These are phyloP conservation scores for Osmoderma eremita DNA, from an alignment of 2,888 invertebrate species.

Conservation along the genomic window DNA sequence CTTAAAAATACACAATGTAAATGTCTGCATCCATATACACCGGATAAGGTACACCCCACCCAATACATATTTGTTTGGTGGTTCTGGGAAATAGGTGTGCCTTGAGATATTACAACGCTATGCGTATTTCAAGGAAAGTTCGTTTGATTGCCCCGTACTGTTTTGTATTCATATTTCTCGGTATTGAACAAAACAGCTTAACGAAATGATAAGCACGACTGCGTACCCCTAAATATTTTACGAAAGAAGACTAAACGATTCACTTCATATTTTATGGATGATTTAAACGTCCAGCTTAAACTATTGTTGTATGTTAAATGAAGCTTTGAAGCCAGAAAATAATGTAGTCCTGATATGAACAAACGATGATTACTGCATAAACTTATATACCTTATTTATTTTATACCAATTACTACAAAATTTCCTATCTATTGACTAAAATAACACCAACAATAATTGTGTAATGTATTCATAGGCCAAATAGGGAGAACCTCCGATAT, in stretches of 20 bases:
- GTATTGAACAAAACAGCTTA: constrained; percentile 16
- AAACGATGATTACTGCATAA: too few species aligned
- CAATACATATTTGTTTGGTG: constrained; percentile 28
- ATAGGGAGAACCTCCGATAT: too few species aligned
- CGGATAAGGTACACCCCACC: constrained; percentile 35
- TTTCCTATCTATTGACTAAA: too few species aligned
- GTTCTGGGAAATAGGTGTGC: constrained; percentile 31
- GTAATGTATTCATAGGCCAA: too few species aligned
- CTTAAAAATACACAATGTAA: constrained; percentile 21
- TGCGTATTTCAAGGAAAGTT: constrained; percentile 23
- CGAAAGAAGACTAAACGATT: not conserved
- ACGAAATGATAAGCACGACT: constrained; percentile 23
- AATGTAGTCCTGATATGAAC: too few species aligned
- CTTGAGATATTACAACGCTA: constrained; percentile 25
- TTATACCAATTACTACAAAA: too few species aligned
- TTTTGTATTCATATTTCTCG: constrained; percentile 25
- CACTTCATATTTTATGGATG: too few species aligned
- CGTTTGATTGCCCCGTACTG: constrained; percentile 21
- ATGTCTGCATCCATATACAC: constrained; percentile 19
- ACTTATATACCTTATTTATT: too few species aligned
- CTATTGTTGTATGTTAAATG: too few species aligned
- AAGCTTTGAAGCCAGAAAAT: not conserved
- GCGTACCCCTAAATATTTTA: not conserved
- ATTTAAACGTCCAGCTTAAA: too few species aligned
- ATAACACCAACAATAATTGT: too few species aligned